These are phyloP conservation scores for Sebastes schlegelii DNA, from an alignment of 2,113 vertebrate species.

Conservation along the genomic window DNA sequence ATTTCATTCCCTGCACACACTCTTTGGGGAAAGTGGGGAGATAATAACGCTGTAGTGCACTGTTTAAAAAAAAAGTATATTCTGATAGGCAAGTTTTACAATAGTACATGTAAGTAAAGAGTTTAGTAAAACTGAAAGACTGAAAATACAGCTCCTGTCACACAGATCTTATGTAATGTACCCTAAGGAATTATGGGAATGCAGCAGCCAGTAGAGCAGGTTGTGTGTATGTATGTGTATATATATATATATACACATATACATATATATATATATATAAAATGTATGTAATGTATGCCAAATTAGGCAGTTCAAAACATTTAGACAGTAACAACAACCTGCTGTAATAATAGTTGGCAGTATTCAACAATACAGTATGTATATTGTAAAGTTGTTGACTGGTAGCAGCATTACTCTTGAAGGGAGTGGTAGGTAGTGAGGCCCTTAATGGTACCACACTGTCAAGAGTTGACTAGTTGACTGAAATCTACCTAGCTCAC, in stretches of 20 bases:
- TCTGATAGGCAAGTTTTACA: neutral
- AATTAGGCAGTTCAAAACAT: neutral
- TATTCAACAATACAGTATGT: neutral
- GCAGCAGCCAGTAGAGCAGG: neutral
- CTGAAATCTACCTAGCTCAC: neutral
- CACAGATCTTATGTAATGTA: neutral
- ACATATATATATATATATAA: no score
- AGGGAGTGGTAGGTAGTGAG: neutral
- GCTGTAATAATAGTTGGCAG: neutral
- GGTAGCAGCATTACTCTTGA: neutral
- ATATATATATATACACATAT: neutral
- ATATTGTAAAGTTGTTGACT: neutral
- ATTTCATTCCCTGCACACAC: neutral
- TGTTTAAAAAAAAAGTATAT: neutral
- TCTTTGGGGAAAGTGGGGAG: neutral
- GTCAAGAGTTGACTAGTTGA: slow-evolving; percentile 2
- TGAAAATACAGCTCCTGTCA: neutral
- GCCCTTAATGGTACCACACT: neutral
- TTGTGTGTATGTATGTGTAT: neutral
- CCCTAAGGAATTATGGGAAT: neutral
- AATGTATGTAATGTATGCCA: neutral
- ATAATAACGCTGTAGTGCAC: no score
- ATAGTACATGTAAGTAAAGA: neutral
- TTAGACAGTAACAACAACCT: no score
- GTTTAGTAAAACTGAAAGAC: neutral